A percentile compares a stretch with the other conserved stretches of the same genome.
Evolutionary conservation across 2,888 invertebrate genomes (phyloP).

Genomic region (Mythimna pallens): DNA sequence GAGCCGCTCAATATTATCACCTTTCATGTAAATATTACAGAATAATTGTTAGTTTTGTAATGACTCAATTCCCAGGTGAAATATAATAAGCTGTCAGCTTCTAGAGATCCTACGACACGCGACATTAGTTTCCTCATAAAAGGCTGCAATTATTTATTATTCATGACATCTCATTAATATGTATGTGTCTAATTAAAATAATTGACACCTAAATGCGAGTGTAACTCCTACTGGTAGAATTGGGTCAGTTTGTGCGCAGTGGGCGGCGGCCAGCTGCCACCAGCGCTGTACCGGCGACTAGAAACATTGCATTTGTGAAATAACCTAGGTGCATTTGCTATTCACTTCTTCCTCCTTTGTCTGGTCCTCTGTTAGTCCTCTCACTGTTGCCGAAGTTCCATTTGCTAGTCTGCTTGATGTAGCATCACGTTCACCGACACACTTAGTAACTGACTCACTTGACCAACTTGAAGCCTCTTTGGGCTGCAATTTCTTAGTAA

Average conservation of each 20-base stretch:
- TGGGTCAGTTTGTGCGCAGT: slow-evolving; percentile 67
- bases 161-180: slow-evolving; percentile 59
- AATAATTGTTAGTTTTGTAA: slow-evolving; percentile 7
- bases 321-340: neutral
- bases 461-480: too few relatives aligned
- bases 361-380: too few relatives aligned
- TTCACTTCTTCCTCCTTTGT: neutral
- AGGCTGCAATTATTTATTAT: slow-evolving; percentile 48
- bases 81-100: slow-evolving; percentile 28
- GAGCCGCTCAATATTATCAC: neutral
- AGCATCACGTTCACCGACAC: too few relatives aligned
- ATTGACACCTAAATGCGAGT: slow-evolving; percentile 54
- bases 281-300: slow-evolving; percentile 16
- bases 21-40: slow-evolving; percentile 10
- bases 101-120: slow-evolving; percentile 9
- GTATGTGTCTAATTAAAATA: slow-evolving; percentile 57
- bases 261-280: slow-evolving; percentile 66
- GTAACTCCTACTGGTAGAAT: slow-evolving; percentile 67
- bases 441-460: too few relatives aligned
- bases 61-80: slow-evolving; percentile 13
- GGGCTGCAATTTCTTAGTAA: too few relatives aligned
- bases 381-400: neutral
- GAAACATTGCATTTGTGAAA: slow-evolving; percentile 11
- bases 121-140: slow-evolving; percentile 36
- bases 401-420: neutral